Evolutionary conservation across 1,140 invertebrate species (phyloP).

Genomic region (Paracyclopina nana): DNA sequence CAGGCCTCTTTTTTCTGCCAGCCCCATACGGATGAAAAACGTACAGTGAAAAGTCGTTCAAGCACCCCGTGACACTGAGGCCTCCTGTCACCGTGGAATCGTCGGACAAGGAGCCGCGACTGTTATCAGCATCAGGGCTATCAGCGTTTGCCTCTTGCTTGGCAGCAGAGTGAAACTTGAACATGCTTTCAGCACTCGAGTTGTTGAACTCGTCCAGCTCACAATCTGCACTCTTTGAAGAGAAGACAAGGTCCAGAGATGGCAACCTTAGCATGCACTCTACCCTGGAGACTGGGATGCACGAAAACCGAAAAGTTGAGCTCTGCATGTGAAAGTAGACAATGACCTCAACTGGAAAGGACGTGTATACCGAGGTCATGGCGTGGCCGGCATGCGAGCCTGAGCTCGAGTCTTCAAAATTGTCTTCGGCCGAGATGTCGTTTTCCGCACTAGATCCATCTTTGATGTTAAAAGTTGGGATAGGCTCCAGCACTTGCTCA

Average conservation of each 20-base stretch:
- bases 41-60: slow-evolving; percentile 89
- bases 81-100: slow-evolving; percentile 44
- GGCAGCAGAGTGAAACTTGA: background rate
- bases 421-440: slow-evolving; percentile 15
- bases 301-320: slow-evolving; percentile 83
- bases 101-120: background rate
- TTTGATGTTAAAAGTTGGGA: slow-evolving; percentile 34
- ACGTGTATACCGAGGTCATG: slow-evolving; percentile 34
- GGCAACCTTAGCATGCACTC: slow-evolving; percentile 91
- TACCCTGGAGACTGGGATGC: slow-evolving; percentile 78
- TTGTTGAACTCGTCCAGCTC: slow-evolving; percentile 24
- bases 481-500: slow-evolving; percentile 81
- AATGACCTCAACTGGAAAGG: slow-evolving; percentile 94
- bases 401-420: slow-evolving; percentile 18
- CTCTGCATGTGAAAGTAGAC: slow-evolving; percentile 97
- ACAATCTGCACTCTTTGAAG: slow-evolving; percentile 62
- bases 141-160: background rate
- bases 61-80: slow-evolving; percentile 73
- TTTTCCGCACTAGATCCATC: slow-evolving; percentile 16
- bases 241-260: slow-evolving; percentile 77
- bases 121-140: background rate
- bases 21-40: slow-evolving; percentile 94
- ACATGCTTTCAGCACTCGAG: slow-evolving; percentile 5
- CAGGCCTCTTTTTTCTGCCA: slow-evolving; percentile 40
- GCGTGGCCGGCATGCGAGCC: slow-evolving; percentile 22